Evolutionary conservation across 1,140 invertebrate genomes (phyloP), one percentile per base, ranked within the genome.

Genomic region (Leptinotarsa defecta): DNA sequence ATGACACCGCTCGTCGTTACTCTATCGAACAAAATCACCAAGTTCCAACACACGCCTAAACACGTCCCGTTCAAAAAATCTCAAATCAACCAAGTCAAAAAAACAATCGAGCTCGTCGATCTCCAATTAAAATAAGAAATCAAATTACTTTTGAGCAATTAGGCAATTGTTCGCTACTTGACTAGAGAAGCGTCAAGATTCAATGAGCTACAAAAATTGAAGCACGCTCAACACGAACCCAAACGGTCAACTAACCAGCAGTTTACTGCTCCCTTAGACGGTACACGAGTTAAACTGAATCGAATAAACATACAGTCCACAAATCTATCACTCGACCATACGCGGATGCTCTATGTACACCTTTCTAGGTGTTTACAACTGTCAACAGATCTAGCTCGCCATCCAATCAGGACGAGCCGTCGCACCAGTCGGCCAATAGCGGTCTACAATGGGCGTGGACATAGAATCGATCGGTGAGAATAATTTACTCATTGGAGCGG

Each of bases 401-500:
- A 62, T 49, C 82, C 81, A 81, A 82, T 83, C 74, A 48, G n/a
- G 13, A 43, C 62, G 48, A 13, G 75, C 68, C 57, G 74, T 73
- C 62, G 61, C 68, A 61, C n/a, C 43, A 52, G n/a, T 24, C 15
- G 68, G n/a, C 77, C 81, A 79, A 84, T 81, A 77, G 65, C 65
- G 43, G 27, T 22, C 27, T n/a, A 22, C 19, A 34, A 76, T 62
- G 76, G 81, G 80, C 70, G 79, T 78, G 67, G 76, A 72, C 75
- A 78, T 24, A 48, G 67, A 76, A 84, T 85, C 81, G 83, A 83
- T 85, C 78, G 67, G 65, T 65, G 62, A 48, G 57, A 68, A 69
- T 80, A 76, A 82, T 79, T 80, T 82, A 82, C 73, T 79, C 79
- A 83, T 82, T 84, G 80, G 84, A 74, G 82, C 82, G 83, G 78